Evolutionary conservation across 2,888 invertebrate species (phyloP).

Genomic region (Drosophila rellima): DNA sequence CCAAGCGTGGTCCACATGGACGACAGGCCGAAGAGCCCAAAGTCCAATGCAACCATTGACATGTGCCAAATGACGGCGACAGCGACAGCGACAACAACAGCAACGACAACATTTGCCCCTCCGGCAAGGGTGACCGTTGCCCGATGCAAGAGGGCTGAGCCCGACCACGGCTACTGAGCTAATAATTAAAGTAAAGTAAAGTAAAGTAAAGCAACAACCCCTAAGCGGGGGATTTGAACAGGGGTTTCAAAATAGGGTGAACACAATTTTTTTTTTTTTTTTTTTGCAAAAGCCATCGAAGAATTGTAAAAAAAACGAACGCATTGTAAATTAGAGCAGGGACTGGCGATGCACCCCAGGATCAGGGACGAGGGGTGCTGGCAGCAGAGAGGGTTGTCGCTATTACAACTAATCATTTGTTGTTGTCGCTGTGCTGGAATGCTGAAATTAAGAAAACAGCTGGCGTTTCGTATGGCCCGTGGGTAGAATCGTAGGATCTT

Average conservation of each 20-base stretch:
- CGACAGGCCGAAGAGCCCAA: conserved; percentile 22
- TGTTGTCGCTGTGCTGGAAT: conserved; percentile 49
- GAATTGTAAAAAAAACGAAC: conserved; percentile 53
- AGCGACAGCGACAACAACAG: conserved; percentile 21
- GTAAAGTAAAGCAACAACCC: conserved; percentile 66
- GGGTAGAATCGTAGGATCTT: conserved; percentile 12
- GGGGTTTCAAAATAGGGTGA: conserved; percentile 60
- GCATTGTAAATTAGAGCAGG: conserved; percentile 69
- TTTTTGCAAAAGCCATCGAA: conserved; percentile 35
- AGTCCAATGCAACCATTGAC: conserved; percentile 74
- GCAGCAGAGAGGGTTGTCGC: conserved; percentile 34
- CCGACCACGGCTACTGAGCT: conserved; percentile 61
- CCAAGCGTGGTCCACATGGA: conserved; percentile 10
- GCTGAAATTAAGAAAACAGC: conserved; percentile 54
- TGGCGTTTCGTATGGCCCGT: conserved; percentile 42
- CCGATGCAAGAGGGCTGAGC: conserved; percentile 51
- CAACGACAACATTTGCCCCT: conserved; percentile 51
- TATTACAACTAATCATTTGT: conserved; percentile 65
- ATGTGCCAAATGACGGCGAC: conserved; percentile 76
- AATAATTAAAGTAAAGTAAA: conserved; percentile 72
- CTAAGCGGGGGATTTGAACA: conserved; percentile 57
- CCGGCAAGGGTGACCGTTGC: conserved; percentile 66
- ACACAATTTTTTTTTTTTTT: conserved; percentile 21
- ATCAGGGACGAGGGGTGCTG: conserved; percentile 16
- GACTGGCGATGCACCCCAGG: conserved; percentile 13